These are phyloP conservation scores for Grammomys surdaster DNA, from an alignment of 2,113 vertebrate genomes.

Conservation along the genomic window DNA sequence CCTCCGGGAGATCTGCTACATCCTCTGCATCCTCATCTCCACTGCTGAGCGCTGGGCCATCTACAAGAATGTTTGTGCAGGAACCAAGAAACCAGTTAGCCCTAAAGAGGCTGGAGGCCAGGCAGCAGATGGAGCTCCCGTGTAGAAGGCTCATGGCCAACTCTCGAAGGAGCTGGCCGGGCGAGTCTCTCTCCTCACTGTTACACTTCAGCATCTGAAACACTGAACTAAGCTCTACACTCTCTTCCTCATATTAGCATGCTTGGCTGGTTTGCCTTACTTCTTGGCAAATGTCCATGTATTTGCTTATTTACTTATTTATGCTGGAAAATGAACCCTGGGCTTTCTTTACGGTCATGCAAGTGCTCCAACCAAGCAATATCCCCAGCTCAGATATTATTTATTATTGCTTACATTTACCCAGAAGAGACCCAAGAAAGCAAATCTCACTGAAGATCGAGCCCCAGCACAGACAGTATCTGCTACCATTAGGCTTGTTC, in stretches of 20 bases:
- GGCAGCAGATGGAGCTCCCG: background rate
- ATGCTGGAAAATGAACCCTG: background rate
- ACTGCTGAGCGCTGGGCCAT: fast-evolving
- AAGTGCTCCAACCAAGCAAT: background rate
- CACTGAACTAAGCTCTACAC: fast-evolving
- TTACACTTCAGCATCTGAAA: fast-evolving
- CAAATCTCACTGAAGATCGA: background rate
- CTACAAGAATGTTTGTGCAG: background rate
- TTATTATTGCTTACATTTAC: background rate
- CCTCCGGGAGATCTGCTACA: conserved; percentile 54
- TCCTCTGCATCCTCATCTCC: conserved; percentile 53
- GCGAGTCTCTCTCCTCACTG: background rate
- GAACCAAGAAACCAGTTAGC: background rate
- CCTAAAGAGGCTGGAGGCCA: background rate
- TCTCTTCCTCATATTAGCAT: fast-evolving
- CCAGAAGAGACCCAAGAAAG: background rate
- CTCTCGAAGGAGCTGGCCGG: background rate
- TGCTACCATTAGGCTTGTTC: background rate
- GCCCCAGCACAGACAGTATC: background rate
- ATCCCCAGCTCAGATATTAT: background rate
- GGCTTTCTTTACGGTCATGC: background rate
- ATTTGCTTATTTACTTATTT: background rate
- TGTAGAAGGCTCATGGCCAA: background rate
- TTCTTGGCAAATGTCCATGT: background rate
- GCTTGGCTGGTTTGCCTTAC: background rate